Evolutionary conservation across 2,113 vertebrate species (phyloP), one percentile per base, ranked within the genome.

Genomic region (Theropithecus gelada): DNA sequence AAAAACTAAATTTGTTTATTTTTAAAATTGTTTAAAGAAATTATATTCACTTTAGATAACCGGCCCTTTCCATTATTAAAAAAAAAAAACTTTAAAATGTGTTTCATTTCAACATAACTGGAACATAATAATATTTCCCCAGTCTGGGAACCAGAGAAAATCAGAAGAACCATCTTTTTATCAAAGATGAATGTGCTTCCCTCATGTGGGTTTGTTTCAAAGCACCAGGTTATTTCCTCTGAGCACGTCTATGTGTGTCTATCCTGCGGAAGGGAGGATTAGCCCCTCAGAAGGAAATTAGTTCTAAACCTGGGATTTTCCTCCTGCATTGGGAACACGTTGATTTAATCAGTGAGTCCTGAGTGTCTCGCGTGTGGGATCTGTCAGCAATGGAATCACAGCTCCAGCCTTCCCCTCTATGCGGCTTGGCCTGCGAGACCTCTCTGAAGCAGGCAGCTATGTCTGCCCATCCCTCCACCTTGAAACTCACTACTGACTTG

Each of bases 31-130:
- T 94, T 97, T 88, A 75, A 96, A 96, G 66, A 95, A 96, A 95
- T 90, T 88, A 95, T 13, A 75, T 64, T 66, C 92, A 32, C 30
- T 97, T 96, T 6, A 16, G 68, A 96, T 93, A 97, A 94, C 50
- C 94, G 93, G 90, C 8, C 95, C 97, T 97, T 98, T 95, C 96
- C 93, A 97, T 97, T 96, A 96, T 92, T 25, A 72, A 57, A 83
- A 59, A 83, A 64, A 50, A 81, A 52, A 17, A 30, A 11, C 76
- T 96, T 96, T 93, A 94, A 97, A 97, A 97, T 95, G 96, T 97
- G 97, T 97, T 98, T 98, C 97, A 96, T 97, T 98, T 97, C 88
- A 90, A n/a, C n/a, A 10, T 68, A 92, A 91, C 73, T 88, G 55
- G n/a, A 95, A 82, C 61, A 16, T 92, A 85, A 97, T 86, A 76